phyloP scores from a whole-genome alignment of 2,113 vertebrate species.

The Crotalus tigris region DNA sequence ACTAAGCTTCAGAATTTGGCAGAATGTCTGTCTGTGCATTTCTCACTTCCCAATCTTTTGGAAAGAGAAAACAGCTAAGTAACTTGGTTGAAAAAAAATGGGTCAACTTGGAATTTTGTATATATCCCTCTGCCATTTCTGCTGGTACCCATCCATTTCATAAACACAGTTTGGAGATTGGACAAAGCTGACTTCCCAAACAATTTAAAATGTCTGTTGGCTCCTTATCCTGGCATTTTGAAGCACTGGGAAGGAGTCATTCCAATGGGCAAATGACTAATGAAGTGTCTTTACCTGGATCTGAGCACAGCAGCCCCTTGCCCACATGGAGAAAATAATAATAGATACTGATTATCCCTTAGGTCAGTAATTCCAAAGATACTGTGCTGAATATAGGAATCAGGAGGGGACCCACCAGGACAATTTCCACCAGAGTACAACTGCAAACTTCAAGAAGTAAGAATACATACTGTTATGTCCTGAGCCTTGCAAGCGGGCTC shows the following conservation, averaged over 20 bases:
- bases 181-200: not conserved
- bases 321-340: not conserved
- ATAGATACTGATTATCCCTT: constrained; percentile 27
- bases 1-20: not conserved
- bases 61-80: not conserved
- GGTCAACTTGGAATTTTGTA: not conserved
- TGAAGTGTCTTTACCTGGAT: constrained; percentile 15
- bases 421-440: not conserved
- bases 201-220: constrained; percentile 8
- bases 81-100: not conserved
- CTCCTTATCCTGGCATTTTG: not conserved
- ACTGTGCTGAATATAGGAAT: constrained; percentile 34
- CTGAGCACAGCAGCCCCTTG: not conserved
- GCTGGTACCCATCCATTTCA: not conserved
- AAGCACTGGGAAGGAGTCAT: not conserved
- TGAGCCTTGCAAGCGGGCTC: too few species aligned
- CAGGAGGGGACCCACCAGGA: constrained; percentile 28
- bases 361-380: not conserved
- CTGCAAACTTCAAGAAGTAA: not conserved
- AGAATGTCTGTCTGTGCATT: not conserved
- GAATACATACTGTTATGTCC: not conserved
- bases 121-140: not conserved
- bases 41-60: not conserved
- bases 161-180: not conserved
- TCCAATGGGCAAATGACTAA: not conserved